These are phyloP conservation scores for Zophobas morio DNA, from an alignment of 1,140 invertebrate genomes.

Conservation along the genomic window DNA sequence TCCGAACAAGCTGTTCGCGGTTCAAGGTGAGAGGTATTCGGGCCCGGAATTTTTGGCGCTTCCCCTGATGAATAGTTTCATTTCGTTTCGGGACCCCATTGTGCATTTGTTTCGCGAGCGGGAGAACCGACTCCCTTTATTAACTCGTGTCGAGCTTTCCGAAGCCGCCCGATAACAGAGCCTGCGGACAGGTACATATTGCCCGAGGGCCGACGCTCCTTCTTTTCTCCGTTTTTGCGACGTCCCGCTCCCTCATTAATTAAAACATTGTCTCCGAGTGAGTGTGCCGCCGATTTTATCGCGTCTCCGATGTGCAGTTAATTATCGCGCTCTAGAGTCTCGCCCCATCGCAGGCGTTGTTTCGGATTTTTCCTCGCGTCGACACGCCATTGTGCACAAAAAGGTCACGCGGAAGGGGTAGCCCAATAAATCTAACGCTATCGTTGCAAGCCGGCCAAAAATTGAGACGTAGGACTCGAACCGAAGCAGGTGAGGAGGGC, in stretches of 20 bases:
- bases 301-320: conserved; percentile 29
- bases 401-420: neutral
- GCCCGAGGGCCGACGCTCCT: neutral
- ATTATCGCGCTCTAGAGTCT: neutral
- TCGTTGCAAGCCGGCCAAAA: neutral
- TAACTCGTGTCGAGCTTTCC: conserved; percentile 11
- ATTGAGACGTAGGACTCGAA: conserved; percentile 4
- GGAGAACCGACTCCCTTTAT: conserved; percentile 1
- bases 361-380: neutral
- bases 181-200: conserved; percentile 32
- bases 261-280: conserved; percentile 22
- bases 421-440: conserved; percentile 2
- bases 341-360: neutral
- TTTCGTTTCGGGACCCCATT: conserved; percentile 3
- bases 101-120: conserved; percentile 2
- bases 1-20: neutral
- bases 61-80: conserved; percentile 13
- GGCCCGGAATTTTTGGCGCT: conserved; percentile 1
- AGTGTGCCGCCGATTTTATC: conserved; percentile 21
- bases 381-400: neutral
- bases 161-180: neutral
- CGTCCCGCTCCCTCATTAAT: conserved; percentile 17
- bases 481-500: conserved; percentile 15
- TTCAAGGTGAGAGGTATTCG: neutral
- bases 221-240: conserved; percentile 16